Percentiles rank a stretch among this genome's conserved stretches.
phyloP scores from a whole-genome alignment of 2,888 invertebrate species.

The Panzeria rudis region DNA sequence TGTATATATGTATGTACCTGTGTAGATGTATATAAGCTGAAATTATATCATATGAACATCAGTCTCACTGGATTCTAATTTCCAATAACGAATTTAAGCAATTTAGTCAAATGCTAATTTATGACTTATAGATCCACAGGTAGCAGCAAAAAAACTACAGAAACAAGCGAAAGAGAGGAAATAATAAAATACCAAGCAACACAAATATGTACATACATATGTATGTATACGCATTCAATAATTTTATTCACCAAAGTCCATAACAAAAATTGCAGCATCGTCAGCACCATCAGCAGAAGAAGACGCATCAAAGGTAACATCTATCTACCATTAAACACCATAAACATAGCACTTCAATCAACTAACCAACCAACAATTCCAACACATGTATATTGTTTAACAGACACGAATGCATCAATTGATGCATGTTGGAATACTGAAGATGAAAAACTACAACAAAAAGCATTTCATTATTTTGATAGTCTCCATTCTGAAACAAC shows the following conservation, averaged over 20 bases:
- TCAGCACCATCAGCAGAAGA: neutral
- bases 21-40: slow-evolving; percentile 50
- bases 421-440: slow-evolving; percentile 8
- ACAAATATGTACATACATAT: slow-evolving; percentile 20
- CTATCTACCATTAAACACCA: slow-evolving; percentile 58
- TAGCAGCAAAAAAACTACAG: slow-evolving; percentile 73
- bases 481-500: slow-evolving; percentile 49
- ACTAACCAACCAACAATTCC: slow-evolving; percentile 34
- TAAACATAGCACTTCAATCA: slow-evolving; percentile 64
- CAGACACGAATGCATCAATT: slow-evolving; percentile 30
- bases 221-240: slow-evolving; percentile 12
- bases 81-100: slow-evolving; percentile 83
- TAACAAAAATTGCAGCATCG: neutral
- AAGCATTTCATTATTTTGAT: slow-evolving; percentile 65
- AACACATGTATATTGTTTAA: slow-evolving; percentile 12
- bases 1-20: neutral
- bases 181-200: slow-evolving; percentile 60
- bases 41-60: slow-evolving; percentile 71
- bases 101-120: slow-evolving; percentile 83
- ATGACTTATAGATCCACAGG: slow-evolving; percentile 82
- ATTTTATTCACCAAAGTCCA: neutral
- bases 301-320: slow-evolving; percentile 34
- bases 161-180: slow-evolving; percentile 51
- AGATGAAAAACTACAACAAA: slow-evolving; percentile 13
- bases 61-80: slow-evolving; percentile 80